Conservation (phyloP, 1,140 invertebrate species). For the Andrena cerasifolii region DNA sequence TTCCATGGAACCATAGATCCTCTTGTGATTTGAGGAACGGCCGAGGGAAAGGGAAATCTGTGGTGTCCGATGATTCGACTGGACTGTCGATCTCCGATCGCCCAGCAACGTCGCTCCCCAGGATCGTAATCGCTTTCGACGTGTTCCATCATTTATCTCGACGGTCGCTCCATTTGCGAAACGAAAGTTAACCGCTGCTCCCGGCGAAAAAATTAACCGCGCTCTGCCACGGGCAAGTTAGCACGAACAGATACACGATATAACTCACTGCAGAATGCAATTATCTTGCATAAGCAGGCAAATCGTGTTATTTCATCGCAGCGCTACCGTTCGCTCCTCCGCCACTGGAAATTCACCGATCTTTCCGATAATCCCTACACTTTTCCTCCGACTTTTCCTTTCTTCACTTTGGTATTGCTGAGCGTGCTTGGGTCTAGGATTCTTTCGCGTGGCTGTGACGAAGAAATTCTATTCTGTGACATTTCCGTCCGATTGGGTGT, state of each 20-base stretch:
- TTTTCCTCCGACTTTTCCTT: no score
- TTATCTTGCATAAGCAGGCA: slow-evolving; percentile 53
- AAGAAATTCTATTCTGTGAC: no score
- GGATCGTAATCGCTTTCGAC: slow-evolving; percentile 1
- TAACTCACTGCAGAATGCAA: slow-evolving; percentile 43
- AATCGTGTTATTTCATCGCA: slow-evolving; percentile 51
- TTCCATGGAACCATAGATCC: neutral
- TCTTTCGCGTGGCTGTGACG: no score
- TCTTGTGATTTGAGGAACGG: neutral
- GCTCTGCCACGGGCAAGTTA: slow-evolving; percentile 31
- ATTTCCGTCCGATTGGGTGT: no score
- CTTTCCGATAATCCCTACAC: no score
- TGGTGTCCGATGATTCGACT: neutral
- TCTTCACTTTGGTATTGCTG: no score
- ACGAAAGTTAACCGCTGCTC: slow-evolving; percentile 25
- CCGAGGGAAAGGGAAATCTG: neutral
- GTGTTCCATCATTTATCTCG: neutral
- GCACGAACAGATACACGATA: slow-evolving; percentile 45
- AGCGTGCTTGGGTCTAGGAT: no score
- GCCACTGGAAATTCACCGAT: no score
- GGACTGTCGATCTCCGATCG: neutral
- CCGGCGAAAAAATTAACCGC: slow-evolving; percentile 16
- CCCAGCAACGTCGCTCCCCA: neutral
- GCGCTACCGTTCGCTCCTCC: no score
- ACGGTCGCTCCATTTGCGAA: slow-evolving; percentile 4